These are phyloP conservation scores for Phataginus tricuspis DNA, from an alignment of 2,797 vertebrate genomes.

Conservation along the genomic window DNA sequence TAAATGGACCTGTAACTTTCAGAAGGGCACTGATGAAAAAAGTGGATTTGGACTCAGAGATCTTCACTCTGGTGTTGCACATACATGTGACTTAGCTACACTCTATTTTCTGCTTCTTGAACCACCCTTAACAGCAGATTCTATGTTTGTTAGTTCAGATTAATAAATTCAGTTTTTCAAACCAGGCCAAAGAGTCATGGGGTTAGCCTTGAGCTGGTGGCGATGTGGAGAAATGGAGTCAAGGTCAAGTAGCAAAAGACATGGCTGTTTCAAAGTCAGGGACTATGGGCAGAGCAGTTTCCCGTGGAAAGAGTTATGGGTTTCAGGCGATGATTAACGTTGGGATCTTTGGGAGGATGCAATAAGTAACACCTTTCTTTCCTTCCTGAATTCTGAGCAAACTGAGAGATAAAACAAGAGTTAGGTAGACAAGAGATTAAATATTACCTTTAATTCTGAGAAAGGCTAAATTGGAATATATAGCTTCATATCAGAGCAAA, in stretches of 20 bases:
- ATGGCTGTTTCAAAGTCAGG: neutral
- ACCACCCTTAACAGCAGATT: neutral
- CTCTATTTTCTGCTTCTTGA: neutral
- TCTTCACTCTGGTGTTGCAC: neutral
- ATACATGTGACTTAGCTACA: neutral
- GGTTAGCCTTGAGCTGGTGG: neutral
- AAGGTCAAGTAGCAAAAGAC: neutral
- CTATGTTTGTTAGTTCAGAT: neutral
- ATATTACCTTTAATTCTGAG: neutral
- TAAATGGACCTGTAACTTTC: neutral
- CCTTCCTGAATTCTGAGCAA: neutral
- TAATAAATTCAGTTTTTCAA: neutral
- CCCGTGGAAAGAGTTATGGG: neutral
- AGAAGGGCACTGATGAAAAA: neutral
- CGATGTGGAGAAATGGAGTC: neutral
- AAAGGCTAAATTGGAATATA: neutral
- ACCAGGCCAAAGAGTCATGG: neutral
- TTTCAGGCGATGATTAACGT: too few species aligned
- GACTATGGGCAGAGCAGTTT: neutral
- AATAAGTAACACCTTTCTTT: neutral
- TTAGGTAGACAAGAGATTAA: neutral
- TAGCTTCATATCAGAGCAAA: neutral
- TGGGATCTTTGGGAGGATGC: neutral
- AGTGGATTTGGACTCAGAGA: neutral
- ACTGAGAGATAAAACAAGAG: neutral